A percentile compares a stretch with the other conserved stretches of the same genome.
These are phyloP conservation scores for Cheumatopsyche charites DNA, from an alignment of 1,140 invertebrate species.

Conservation along the genomic window DNA sequence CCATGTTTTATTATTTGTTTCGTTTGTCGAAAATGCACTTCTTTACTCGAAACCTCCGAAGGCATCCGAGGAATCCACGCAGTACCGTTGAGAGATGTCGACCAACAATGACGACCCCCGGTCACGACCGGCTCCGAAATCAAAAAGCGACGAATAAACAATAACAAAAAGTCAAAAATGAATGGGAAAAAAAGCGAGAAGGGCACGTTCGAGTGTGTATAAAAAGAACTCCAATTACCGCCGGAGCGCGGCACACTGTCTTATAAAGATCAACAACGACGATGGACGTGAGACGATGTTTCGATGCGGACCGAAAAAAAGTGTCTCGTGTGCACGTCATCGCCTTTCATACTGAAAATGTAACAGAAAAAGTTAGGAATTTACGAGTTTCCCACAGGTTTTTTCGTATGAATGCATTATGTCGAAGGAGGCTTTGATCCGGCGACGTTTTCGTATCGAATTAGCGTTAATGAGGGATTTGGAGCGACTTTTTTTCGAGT, in stretches of 20 bases:
- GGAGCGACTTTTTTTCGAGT: too few relatives aligned
- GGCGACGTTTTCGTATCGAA: too few relatives aligned
- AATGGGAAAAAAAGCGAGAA: too few relatives aligned
- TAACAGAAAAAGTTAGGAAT: not conserved
- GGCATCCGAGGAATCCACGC: slow-evolving; percentile 35
- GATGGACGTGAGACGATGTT: slow-evolving; percentile 1
- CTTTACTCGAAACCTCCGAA: slow-evolving; percentile 3
- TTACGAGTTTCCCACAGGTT: not conserved
- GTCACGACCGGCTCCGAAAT: slow-evolving; percentile 24
- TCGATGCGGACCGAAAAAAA: not conserved
- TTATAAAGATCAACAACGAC: slow-evolving; percentile 14
- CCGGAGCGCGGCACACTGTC: slow-evolving; percentile 5
- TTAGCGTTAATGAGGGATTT: too few relatives aligned
- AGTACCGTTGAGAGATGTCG: not conserved
- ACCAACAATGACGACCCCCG: slow-evolving; percentile 31
- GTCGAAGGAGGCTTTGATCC: too few relatives aligned
- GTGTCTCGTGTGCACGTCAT: not conserved
- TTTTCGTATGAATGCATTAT: too few relatives aligned
- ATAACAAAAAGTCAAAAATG: not conserved
- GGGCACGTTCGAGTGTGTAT: too few relatives aligned
- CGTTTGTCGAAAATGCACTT: not conserved
- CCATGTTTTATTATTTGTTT: too few relatives aligned
- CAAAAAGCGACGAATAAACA: slow-evolving; percentile 3
- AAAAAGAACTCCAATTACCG: slow-evolving; percentile 5
- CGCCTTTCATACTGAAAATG: slow-evolving; percentile 2